Conservation (phyloP, 2,888 invertebrate genomes). For the Drosophila incognita region DNA sequence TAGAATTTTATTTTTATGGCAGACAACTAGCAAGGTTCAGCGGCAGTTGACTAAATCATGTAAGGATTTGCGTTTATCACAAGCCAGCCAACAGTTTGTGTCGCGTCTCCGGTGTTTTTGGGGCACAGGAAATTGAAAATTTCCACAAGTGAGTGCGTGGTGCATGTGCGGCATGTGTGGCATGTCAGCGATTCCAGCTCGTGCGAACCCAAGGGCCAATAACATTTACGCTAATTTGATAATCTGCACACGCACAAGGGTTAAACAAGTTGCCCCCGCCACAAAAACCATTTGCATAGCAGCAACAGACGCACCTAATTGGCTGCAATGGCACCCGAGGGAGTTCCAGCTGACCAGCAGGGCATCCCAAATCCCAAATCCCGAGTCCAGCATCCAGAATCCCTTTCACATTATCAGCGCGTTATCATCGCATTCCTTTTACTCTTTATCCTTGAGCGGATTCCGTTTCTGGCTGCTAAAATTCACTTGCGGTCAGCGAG, state of each 20-base stretch:
- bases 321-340: slow-evolving; percentile 85
- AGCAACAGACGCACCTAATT: slow-evolving; percentile 83
- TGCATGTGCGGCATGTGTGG: slow-evolving; percentile 56
- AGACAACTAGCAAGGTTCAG: slow-evolving; percentile 69
- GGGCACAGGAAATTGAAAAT: slow-evolving; percentile 78
- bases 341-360: slow-evolving; percentile 66
- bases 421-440: slow-evolving; percentile 76
- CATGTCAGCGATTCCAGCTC: slow-evolving; percentile 51
- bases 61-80: slow-evolving; percentile 71
- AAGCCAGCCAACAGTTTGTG: slow-evolving; percentile 33
- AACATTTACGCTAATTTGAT: slow-evolving; percentile 81
- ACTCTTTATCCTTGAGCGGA: slow-evolving; percentile 64
- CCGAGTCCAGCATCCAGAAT: slow-evolving; percentile 31
- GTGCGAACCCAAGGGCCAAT: slow-evolving; percentile 62
- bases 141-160: slow-evolving; percentile 46
- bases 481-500: slow-evolving; percentile 71
- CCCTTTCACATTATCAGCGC: slow-evolving; percentile 69
- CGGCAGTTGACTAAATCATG: slow-evolving; percentile 69
- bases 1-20: slow-evolving; percentile 65
- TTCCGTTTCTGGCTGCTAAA: slow-evolving; percentile 17
- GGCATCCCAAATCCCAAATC: slow-evolving; percentile 15
- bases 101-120: slow-evolving; percentile 1
- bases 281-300: slow-evolving; percentile 81
- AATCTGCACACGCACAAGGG: slow-evolving; percentile 79
- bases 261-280: slow-evolving; percentile 19